phyloP scores from a whole-genome alignment of 2,113 vertebrate genomes.

The Nicator chloris region DNA sequence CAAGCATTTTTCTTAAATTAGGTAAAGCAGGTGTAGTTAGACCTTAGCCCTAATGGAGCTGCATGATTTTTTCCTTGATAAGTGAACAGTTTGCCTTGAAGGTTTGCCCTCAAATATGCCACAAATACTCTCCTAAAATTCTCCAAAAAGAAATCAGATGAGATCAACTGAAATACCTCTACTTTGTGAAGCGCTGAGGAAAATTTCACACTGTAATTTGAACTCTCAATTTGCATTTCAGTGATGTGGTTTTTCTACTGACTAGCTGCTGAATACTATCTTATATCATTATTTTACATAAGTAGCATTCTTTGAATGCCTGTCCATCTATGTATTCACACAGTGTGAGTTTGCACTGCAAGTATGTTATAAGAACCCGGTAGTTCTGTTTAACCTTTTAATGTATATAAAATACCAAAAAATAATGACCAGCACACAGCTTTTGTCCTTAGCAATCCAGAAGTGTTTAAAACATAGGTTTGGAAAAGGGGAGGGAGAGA shows the following conservation, averaged over 20 bases:
- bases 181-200: neutral
- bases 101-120: neutral
- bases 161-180: neutral
- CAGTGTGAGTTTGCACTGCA: neutral
- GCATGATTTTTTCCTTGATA: neutral
- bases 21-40: neutral
- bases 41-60: neutral
- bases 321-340: neutral
- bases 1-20: neutral
- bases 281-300: neutral
- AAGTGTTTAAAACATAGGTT: neutral
- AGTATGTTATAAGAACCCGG: rapidly evolving
- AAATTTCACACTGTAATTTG: neutral
- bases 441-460: neutral
- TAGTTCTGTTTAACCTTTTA: neutral
- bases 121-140: neutral
- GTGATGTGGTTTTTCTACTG: neutral
- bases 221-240: neutral
- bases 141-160: neutral
- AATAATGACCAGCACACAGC: neutral
- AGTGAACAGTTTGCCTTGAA: neutral
- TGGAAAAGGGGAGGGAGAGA: neutral
- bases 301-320: neutral
- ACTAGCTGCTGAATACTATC: neutral
- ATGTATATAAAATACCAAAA: neutral